These are phyloP conservation scores for Drosophila ohnishii DNA, from an alignment of 1,140 invertebrate species.

Conservation along the genomic window DNA sequence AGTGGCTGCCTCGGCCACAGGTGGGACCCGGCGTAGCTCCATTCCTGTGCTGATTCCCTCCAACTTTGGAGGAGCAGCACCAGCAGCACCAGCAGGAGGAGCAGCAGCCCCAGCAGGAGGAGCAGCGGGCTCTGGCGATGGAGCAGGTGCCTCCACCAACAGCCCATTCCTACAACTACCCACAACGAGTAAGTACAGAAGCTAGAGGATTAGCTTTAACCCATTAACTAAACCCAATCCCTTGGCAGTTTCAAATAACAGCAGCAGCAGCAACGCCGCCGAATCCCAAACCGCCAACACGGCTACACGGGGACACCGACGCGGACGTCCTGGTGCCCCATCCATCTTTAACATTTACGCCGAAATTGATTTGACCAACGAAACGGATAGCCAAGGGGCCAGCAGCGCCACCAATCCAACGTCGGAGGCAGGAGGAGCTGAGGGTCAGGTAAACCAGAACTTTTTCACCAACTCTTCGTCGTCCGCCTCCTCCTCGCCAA, in stretches of 20 bases:
- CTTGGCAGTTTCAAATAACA: not conserved
- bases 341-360: slow-evolving; percentile 62
- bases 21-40: slow-evolving; percentile 22
- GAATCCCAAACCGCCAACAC: not conserved
- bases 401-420: slow-evolving; percentile 3
- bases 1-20: slow-evolving; percentile 28
- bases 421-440: not conserved
- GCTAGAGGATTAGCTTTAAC: not conserved
- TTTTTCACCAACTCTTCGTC: slow-evolving; percentile 1
- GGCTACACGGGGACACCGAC: slow-evolving; percentile 23
- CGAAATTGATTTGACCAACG: slow-evolving; percentile 66
- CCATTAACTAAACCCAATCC: not conserved
- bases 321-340: slow-evolving; percentile 31
- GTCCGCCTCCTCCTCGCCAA: not conserved
- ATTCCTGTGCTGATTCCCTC: slow-evolving; percentile 27
- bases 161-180: slow-evolving; percentile 9
- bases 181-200: slow-evolving; percentile 1
- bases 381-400: slow-evolving; percentile 44
- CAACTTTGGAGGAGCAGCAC: not conserved
- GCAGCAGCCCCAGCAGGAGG: not conserved
- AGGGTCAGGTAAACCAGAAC: not conserved
- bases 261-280: slow-evolving; percentile 5
- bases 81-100: not conserved
- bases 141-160: not conserved
- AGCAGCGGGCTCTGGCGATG: not conserved